Conservation (phyloP, 2,888 invertebrate species). For the Melikaiella ostensackeni region DNA sequence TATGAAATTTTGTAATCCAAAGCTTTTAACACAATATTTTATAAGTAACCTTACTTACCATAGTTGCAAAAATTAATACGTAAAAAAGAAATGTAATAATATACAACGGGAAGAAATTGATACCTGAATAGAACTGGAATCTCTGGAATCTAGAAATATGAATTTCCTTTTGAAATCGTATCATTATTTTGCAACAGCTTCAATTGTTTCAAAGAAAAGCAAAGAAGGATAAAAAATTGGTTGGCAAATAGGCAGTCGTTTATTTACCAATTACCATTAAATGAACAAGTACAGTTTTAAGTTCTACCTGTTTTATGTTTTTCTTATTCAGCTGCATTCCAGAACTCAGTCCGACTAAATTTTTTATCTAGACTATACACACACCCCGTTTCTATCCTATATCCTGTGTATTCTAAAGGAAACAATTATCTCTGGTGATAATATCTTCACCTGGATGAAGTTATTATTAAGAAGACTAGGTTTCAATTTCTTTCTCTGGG, state of each 20-base stretch:
- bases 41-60: too few relatives aligned
- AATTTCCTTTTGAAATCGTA: background rate
- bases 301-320: slow-evolving; percentile 1
- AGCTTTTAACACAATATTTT: too few relatives aligned
- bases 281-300: slow-evolving; percentile 11
- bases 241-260: slow-evolving; percentile 12
- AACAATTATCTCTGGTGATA: background rate
- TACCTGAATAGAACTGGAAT: background rate
- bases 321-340: background rate
- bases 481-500: slow-evolving; percentile 7
- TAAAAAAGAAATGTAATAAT: too few relatives aligned
- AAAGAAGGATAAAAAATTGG: background rate
- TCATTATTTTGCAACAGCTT: background rate
- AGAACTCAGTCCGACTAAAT: background rate
- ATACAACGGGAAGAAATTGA: too few relatives aligned
- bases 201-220: slow-evolving; percentile 1
- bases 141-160: background rate
- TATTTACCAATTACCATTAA: slow-evolving; percentile 18
- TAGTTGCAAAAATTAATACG: too few relatives aligned
- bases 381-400: background rate
- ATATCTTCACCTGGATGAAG: background rate
- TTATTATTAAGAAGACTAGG: background rate
- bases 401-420: background rate
- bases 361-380: slow-evolving; percentile 7
- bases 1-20: too few relatives aligned